phyloP scores from a whole-genome alignment of 2,888 invertebrate species.

The Plemyria rubiginata region DNA sequence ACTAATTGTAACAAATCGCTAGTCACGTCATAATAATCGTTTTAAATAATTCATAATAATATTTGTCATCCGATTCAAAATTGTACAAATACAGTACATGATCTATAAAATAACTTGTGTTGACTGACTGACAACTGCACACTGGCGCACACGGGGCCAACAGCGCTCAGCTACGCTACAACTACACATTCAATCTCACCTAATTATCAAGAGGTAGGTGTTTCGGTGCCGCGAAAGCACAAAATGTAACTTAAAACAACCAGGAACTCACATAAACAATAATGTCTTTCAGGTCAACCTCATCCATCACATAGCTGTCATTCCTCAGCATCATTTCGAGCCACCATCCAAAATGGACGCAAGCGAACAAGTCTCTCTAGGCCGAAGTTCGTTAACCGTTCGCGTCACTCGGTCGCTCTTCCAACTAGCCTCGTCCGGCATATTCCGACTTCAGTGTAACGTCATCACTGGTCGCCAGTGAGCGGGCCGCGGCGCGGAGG shows the following conservation, averaged over 20 bases:
- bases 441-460: too few relatives aligned
- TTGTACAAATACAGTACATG: slow-evolving; percentile 7
- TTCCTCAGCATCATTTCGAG: too few relatives aligned
- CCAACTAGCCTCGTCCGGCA: neutral
- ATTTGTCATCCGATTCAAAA: neutral
- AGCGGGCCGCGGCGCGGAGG: too few relatives aligned
- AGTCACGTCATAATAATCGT: slow-evolving; percentile 1
- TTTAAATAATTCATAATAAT: neutral
- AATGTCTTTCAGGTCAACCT: neutral
- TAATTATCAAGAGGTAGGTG: slow-evolving; percentile 18
- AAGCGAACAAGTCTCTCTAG: too few relatives aligned
- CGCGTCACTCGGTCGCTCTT: too few relatives aligned
- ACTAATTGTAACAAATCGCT: neutral
- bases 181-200: too few relatives aligned
- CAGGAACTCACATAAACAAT: neutral
- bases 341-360: too few relatives aligned
- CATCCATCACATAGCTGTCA: neutral
- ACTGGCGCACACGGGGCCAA: too few relatives aligned
- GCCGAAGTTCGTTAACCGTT: too few relatives aligned
- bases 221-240: neutral
- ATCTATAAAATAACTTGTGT: neutral
- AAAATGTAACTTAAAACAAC: neutral
- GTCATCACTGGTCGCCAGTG: too few relatives aligned
- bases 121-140: neutral
- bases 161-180: too few relatives aligned